These are phyloP conservation scores for Hymenopus coronatus DNA, from an alignment of 2,888 invertebrate species.

Conservation along the genomic window DNA sequence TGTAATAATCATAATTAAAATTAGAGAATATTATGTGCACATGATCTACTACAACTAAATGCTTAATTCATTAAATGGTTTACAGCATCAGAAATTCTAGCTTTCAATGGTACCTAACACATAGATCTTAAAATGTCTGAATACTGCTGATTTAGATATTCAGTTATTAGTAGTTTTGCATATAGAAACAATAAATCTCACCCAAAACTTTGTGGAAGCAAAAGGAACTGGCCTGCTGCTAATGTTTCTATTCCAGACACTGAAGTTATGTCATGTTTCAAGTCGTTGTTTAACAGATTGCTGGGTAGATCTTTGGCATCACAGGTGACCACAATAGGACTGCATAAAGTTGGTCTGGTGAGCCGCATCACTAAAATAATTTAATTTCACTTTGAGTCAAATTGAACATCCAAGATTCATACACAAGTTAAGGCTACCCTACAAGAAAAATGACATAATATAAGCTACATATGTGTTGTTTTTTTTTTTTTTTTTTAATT, in stretches of 20 bases:
- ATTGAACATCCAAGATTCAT: neutral
- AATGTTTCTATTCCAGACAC: conserved; percentile 78
- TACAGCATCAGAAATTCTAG: no score
- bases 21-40: no score
- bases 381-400: neutral
- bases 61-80: no score
- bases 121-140: no score
- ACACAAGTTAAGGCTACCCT: neutral
- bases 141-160: no score
- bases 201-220: conserved; percentile 96
- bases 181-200: conserved; percentile 40
- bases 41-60: no score
- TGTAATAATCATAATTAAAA: no score
- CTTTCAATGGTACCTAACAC: no score
- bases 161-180: no score
- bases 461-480: neutral
- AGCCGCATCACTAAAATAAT: conserved; percentile 79
- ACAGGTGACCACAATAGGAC: conserved; percentile 75
- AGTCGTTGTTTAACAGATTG: conserved; percentile 71
- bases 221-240: conserved; percentile 83
- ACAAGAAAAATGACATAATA: neutral
- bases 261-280: conserved; percentile 81
- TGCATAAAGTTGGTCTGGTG: conserved; percentile 85
- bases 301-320: conserved; percentile 84
- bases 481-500: no score